Base-by-base conservation (phyloP, 1,140 invertebrate species). In the Chironomus striatipennis region DNA sequence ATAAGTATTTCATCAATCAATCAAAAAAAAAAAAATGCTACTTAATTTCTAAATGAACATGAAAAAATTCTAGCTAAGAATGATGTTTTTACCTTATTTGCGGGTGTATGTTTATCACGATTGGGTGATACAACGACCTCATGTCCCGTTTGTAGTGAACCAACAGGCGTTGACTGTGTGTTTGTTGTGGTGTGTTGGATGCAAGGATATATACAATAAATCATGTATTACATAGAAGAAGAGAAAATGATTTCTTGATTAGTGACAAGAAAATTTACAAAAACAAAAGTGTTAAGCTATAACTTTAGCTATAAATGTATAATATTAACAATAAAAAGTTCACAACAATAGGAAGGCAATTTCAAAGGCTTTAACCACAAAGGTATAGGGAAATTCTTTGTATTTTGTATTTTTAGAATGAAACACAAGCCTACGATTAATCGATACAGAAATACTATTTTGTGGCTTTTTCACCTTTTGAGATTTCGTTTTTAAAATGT, bases 71-170 rank as follows among this genome's bases (percentile, higher is more conserved):
- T 47, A 15, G 15, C 42, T 43, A 42, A 21, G 21, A 79, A 79
- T 79, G n/a, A 74, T 47, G 75, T 74, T 79, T 79, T 85, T 88
- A 92, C 92, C 91, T 94, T 94, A 81, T 90, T 88, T 81, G 89
- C 88, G 77, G 89, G 84, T 79, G 90, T 88, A 85, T 93, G 90
- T 82, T 91, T 86, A 85, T 94, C 93, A 80, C 93, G 88, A 85
- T 93, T 94, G 75, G 93, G 93, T 79, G 93, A 95, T 78, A 94
- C 90, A 75, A 95, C 88, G 74, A 93, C 89, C 85, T 96, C 94
- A 80, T 95, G 93, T 78, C 90, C 91, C 76, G 92, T 94, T 85
- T 94, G 93, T 78, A 95, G 85, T 72, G 94, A 96, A 79, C 93
- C 93, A 79, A 96, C 92, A 74, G 93, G 93, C 75, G 94, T 96